These are phyloP conservation scores for Hesperophylax magnus DNA, from an alignment of 1,140 invertebrate genomes.

Conservation along the genomic window DNA sequence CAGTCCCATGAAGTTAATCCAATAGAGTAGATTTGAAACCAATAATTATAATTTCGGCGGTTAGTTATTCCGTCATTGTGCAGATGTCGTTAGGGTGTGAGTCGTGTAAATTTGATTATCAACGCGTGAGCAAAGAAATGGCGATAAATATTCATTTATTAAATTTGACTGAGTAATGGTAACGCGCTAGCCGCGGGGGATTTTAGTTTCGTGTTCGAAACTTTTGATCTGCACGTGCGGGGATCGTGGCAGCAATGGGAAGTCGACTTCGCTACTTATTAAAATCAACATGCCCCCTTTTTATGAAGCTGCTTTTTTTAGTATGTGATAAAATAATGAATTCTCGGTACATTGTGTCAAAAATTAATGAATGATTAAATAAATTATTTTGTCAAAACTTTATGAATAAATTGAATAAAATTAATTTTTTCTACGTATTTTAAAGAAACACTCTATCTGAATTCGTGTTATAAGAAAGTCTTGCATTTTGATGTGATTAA, in stretches of 20 bases:
- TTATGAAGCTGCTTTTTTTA: background rate
- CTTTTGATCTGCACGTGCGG: slow-evolving; percentile 27
- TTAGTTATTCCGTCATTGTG: slow-evolving; percentile 32
- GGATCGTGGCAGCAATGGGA: background rate
- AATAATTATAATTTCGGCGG: background rate
- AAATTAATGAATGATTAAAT: no score
- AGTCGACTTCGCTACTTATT: background rate
- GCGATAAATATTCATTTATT: slow-evolving; percentile 43
- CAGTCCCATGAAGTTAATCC: no score
- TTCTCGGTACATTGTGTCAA: no score
- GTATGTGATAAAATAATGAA: no score
- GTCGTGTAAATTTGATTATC: slow-evolving; percentile 37
- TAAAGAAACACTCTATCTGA: no score
- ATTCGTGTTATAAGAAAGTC: no score
- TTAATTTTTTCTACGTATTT: no score
- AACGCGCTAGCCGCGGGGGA: background rate
- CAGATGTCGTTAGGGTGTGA: slow-evolving; percentile 27
- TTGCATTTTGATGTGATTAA: no score
- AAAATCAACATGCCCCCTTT: slow-evolving; percentile 24
- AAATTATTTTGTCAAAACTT: no score
- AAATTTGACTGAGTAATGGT: slow-evolving; percentile 31
- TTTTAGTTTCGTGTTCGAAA: slow-evolving; percentile 2
- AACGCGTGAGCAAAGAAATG: background rate
- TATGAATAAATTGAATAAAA: no score
- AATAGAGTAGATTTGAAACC: no score